A percentile compares a stretch with the other conserved stretches of the same genome.
Conservation (phyloP, 1,140 invertebrate genomes). For the Melitaea cinxia region DNA sequence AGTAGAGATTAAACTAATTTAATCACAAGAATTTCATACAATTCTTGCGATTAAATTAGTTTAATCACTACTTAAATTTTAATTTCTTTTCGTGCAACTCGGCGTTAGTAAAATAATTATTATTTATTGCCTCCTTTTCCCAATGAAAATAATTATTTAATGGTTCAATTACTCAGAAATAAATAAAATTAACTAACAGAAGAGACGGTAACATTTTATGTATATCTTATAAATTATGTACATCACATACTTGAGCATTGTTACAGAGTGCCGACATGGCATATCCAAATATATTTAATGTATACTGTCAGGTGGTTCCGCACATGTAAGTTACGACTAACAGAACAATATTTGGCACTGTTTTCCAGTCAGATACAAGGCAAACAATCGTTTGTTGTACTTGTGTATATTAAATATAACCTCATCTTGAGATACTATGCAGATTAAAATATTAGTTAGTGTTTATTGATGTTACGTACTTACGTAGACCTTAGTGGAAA, state of each 20-base stretch:
- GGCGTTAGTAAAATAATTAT: too few species aligned
- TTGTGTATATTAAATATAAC: background rate
- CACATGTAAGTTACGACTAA: background rate
- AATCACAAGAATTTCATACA: too few species aligned
- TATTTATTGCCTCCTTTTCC: too few species aligned
- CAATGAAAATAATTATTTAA: too few species aligned
- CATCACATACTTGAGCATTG: background rate
- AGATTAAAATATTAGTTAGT: background rate
- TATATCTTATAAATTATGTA: background rate
- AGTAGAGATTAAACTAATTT: too few species aligned
- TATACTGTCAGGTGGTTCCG: background rate
- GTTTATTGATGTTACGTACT: slow-evolving; percentile 10
- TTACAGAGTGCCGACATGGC: background rate
- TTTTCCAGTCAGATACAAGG: background rate
- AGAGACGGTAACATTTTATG: too few species aligned
- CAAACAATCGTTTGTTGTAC: background rate
- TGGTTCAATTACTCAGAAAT: too few species aligned
- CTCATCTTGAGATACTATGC: background rate
- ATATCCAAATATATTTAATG: slow-evolving; percentile 4
- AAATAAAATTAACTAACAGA: too few species aligned
- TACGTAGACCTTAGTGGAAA: slow-evolving; percentile 5
- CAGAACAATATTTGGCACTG: background rate
- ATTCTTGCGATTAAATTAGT: too few species aligned
- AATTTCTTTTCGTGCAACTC: too few species aligned
- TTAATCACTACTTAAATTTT: too few species aligned